Evolutionary conservation across 1,140 invertebrate genomes (phyloP), one percentile per base, ranked within the genome.

Genomic region (Nephotettix cincticeps): DNA sequence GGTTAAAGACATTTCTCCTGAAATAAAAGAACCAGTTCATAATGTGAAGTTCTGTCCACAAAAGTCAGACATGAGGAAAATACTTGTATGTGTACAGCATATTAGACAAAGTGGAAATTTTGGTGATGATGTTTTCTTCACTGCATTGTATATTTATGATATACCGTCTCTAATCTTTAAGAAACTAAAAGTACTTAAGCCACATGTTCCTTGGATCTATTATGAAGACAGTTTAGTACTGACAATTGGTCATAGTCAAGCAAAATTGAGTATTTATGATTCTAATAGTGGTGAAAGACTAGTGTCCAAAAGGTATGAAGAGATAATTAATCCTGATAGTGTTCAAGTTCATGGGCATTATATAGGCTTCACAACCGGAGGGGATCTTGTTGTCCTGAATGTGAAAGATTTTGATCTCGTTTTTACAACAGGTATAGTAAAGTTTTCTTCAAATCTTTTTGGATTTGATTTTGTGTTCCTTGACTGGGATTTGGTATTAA

Each of bases 391-490:
- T 61, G 56, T 61, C 23, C 28, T 61, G n/a, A 28, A 27, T 23
- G n/a, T 29, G 4, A 29, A 61, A 4, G 56, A 61, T 29, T 61
- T 61, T 61, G 56, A 27, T n/a, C 27, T 61, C 9, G 56, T 9
- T 27, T 61, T 61, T 23, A 61, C 56, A 25, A 61, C 56, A 2
- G 56, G 21, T 27, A 61, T 61, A 11, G 56, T 61, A 2, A 61
- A 61, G 25, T 61, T 61, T 28, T 61, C 56, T 9, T 61, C 56
- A 61, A 61, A 61, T n/a, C 27, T 61, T 27, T 61, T 61, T 61
- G 56, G 56, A 27, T 61, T 61, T 61, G 56, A 61, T n/a, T 61
- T 61, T 28, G 13, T 28, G 25, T 61, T 61, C n/a, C 56, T 27
- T 21, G 21, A 29, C 28, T 61, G 56, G 56, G 25, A 61, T 29